Conservation (phyloP, 2,888 invertebrate genomes). For the Abrostola tripartita region DNA sequence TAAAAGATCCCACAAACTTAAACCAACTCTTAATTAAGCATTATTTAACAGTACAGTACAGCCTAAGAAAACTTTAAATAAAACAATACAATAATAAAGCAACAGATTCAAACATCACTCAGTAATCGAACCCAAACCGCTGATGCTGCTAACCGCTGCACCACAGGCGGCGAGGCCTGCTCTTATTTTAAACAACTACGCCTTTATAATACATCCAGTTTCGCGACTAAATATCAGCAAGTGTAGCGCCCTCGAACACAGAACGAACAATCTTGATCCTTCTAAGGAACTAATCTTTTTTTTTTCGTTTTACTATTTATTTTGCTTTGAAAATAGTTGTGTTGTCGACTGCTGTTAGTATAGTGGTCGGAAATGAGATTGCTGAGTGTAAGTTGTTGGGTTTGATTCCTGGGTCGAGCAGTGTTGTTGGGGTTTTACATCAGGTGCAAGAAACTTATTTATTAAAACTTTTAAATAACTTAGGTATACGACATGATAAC, state of each 20-base stretch:
- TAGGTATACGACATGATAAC: no score
- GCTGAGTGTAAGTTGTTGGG: no score
- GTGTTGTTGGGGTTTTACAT: no score
- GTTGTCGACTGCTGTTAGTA: not conserved
- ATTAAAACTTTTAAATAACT: no score
- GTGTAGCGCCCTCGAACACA: conserved; percentile 76
- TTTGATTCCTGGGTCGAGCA: no score
- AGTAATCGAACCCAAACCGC: conserved; percentile 71
- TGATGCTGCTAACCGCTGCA: conserved; percentile 39
- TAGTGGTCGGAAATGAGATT: no score
- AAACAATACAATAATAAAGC: conserved; percentile 1
- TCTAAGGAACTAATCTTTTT: conserved; percentile 57
- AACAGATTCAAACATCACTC: conserved; percentile 1
- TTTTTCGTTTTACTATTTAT: not conserved
- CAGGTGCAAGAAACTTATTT: no score
- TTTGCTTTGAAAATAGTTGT: not conserved
- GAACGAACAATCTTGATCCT: conserved; percentile 67
- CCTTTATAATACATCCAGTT: conserved; percentile 88
- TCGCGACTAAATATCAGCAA: conserved; percentile 89
- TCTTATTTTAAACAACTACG: conserved; percentile 88
- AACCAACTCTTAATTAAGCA: no score
- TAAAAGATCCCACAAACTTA: no score
- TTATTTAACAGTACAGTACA: no score
- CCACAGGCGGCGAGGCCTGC: conserved; percentile 69
- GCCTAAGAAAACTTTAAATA: not conserved